These are phyloP conservation scores for Zygogramma bicolorata DNA, from an alignment of 2,888 invertebrate species.

Conservation along the genomic window DNA sequence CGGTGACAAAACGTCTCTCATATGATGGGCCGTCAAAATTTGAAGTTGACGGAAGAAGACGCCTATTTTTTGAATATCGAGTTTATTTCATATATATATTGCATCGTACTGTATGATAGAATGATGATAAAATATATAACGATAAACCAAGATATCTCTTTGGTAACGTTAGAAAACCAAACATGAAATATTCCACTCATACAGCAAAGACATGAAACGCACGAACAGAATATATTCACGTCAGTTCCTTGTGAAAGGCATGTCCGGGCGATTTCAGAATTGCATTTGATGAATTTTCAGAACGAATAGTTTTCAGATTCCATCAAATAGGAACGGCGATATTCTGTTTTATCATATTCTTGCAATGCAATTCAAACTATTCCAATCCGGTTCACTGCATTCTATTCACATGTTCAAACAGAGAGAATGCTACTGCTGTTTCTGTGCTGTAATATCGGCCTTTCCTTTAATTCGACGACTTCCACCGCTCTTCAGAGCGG, in stretches of 20 bases:
- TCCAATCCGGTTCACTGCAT: conserved; percentile 16
- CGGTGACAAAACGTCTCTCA: no score
- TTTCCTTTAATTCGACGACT: conserved; percentile 8
- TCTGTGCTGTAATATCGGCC: conserved; percentile 7
- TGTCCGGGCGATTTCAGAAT: not conserved
- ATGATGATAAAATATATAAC: no score
- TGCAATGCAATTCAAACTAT: conserved; percentile 16
- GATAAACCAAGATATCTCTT: no score
- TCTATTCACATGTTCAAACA: conserved; percentile 8
- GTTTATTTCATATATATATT: no score
- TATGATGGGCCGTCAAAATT: no score
- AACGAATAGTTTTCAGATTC: not conserved
- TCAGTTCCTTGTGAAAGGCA: not conserved
- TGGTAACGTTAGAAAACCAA: no score
- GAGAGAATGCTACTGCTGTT: conserved; percentile 5
- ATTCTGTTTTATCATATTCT: conserved; percentile 10
- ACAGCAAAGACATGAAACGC: no score
- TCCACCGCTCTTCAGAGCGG: not conserved
- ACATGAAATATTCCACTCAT: no score
- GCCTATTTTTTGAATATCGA: no score
- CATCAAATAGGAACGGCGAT: not conserved
- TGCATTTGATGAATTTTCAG: not conserved
- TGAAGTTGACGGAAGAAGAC: no score
- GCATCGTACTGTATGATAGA: no score
- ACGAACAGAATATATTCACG: not conserved